Evolutionary conservation across 2,888 invertebrate genomes (phyloP), one percentile per base, ranked within the genome.

Genomic region (Papilio protenor): DNA sequence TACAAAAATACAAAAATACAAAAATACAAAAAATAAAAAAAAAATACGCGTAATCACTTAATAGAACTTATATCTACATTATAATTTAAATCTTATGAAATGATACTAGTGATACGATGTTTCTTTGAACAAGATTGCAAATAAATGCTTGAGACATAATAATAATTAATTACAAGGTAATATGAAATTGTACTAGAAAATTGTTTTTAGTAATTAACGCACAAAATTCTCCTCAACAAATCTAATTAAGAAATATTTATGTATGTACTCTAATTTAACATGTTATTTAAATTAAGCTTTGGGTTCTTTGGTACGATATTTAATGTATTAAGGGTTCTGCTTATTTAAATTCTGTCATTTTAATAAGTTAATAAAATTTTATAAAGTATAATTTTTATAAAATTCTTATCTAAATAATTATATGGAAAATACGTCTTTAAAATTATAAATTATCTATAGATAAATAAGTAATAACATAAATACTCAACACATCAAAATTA

Each of bases 401-500:
- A 23, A 23, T 11, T 2, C 45, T 45, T n/a, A 45, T 69, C 18
- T 49, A 14, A 47, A 1, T 21, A 57, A 21, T 52, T 57, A 55
- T 23, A 23, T 21, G 12, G 21, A 59, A 4, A 23, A 21, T 5
- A 49, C 16, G 3, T 49, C 49, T 27, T 27, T 27, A 21, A 57
- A 21, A 21, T n/a, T n/a, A 23, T 57, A 2, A 10, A 55, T n/a
- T n/a, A n/a, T 55, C 21, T 59, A 61, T 27, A n/a, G n/a, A n/a
- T 27, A 27, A 27, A 16, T 27, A 6, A 61, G 27, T 59, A 23
- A 23, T 59, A 27, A 23, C 21, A 3, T 49, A 16, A 49, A 0
- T 6, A 5, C 8, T 40, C 1, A 1, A 77, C 73, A 66, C 77
- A 85, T 81, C 79, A 74, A 81, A 72, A 55, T 72, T 33, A 33